Evolutionary conservation across 2,113 vertebrate species (phyloP).

Genomic region (Podocnemis expansa): DNA sequence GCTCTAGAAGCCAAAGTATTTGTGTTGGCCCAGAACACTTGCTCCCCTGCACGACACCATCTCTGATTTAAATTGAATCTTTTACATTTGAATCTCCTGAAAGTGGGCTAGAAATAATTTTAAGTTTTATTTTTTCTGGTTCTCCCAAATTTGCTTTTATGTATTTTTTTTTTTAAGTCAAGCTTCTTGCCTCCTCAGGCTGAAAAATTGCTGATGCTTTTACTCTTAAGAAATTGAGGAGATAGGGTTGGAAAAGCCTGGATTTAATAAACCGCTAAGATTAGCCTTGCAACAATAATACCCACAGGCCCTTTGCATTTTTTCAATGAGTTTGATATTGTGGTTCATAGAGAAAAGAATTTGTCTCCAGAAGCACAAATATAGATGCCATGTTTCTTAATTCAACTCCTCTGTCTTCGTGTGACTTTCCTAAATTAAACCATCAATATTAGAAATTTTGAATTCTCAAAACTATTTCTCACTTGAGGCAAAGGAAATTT

Average conservation of each 20-base stretch:
- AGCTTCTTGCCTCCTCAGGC: constrained; percentile 67
- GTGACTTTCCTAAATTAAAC: not conserved
- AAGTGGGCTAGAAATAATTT: constrained; percentile 35
- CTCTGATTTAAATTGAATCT: not conserved
- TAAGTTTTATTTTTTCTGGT: constrained; percentile 30
- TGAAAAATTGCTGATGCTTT: constrained; percentile 72
- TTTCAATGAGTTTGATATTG: not conserved
- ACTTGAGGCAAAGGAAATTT: not conserved
- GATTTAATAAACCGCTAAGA: accelerated
- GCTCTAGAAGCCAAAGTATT: not conserved
- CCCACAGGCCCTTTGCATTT: not conserved
- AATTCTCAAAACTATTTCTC: not conserved
- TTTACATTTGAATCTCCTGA: not conserved
- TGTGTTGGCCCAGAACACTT: not conserved
- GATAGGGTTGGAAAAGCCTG: not conserved
- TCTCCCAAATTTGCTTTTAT: constrained; percentile 59
- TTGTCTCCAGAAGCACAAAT: not conserved
- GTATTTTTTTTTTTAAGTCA: constrained; percentile 63
- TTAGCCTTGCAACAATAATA: not conserved
- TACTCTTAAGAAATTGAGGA: constrained; percentile 56
- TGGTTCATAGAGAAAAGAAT: not conserved
- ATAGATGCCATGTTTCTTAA: not conserved
- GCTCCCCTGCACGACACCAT: not conserved
- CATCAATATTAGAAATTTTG: not conserved
- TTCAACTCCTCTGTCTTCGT: not conserved